Base-by-base conservation (phyloP, 2,888 invertebrate genomes). In the Diarsia dahlii region DNA sequence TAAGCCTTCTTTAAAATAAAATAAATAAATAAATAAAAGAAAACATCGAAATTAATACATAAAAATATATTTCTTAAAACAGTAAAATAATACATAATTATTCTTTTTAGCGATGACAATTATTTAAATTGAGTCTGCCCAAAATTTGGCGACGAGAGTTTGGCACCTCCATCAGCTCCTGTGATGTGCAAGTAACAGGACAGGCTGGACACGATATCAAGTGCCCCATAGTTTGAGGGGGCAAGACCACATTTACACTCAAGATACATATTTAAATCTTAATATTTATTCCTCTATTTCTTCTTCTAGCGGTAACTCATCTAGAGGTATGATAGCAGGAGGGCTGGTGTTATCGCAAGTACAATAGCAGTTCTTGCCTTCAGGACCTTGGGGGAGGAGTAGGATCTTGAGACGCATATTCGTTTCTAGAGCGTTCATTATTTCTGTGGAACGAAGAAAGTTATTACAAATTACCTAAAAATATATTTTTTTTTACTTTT, bases 331-430 rank as follows among this genome's bases (percentile, higher is more conserved):
- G 0, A 90, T 74, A n/a, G 90, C 87, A 0, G 94, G 93, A 0
- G 86, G 68, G 0, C 74, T 82, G 0, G 81, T 86, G 18, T 84
- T 89, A n/a, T 92, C 92, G 34, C 94, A 94, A 0, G 93, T 93
- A 34, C 94, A 94, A 89, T 90, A 93, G 60, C 94, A 94, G 48
- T 93, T 93, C 73, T 91, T 91, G 0, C 91, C 89, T 0, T 88
- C 71, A 0, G 90, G 90, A 0, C 90, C 92, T n/a, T 92, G 89
- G 0, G 94, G 94, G 0, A 94, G 72, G 0, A 94, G 87, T 5
- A 94, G 77, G 0, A 94, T 71, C 63, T 93, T 93, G 2, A 94
- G 52, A 50, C 91, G 91, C 90, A 92, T 88, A 3, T 85, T 90
- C 0, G 92, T 86, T 78, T 93, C 91, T 18, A 94, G 34, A 0